These are phyloP conservation scores for Sparus aurata DNA, from an alignment of 2,797 vertebrate species.

Conservation along the genomic window DNA sequence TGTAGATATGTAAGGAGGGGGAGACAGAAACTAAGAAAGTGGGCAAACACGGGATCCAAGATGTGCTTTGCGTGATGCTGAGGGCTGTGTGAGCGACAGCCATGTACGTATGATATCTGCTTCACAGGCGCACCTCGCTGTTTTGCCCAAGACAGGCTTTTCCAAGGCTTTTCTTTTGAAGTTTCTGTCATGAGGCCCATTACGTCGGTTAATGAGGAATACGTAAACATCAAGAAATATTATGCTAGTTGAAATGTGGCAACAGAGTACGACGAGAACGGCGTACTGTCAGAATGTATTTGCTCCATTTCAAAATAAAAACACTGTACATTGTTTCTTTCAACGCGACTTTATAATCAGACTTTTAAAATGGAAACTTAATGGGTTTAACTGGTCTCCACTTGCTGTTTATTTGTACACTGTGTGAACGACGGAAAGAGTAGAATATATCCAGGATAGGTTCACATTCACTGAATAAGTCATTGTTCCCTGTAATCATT, in stretches of 20 bases:
- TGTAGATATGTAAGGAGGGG: constrained; percentile 21
- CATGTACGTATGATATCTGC: neutral
- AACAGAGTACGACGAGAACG: neutral
- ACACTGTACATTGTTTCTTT: neutral
- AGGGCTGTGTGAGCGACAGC: constrained; percentile 2
- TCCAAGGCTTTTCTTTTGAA: too few species aligned
- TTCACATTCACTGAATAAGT: neutral
- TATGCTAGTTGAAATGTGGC: neutral
- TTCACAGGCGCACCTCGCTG: too few species aligned
- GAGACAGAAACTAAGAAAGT: constrained; percentile 6
- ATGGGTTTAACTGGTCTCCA: neutral
- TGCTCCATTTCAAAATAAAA: neutral
- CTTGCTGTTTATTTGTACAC: neutral
- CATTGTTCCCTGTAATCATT: neutral
- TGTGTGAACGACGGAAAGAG: neutral
- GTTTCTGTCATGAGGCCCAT: neutral
- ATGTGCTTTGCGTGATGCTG: constrained; percentile 27
- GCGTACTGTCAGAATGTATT: neutral
- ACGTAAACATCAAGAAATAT: too few species aligned
- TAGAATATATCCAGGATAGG: neutral
- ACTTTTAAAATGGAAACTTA: neutral
- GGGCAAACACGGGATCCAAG: constrained; percentile 4
- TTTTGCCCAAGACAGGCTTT: too few species aligned
- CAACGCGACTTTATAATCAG: neutral
- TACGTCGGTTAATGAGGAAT: neutral